Evolutionary conservation across 2,888 invertebrate genomes (phyloP), one percentile per base, ranked within the genome.

Genomic region (Rhogogaster chlorosoma): DNA sequence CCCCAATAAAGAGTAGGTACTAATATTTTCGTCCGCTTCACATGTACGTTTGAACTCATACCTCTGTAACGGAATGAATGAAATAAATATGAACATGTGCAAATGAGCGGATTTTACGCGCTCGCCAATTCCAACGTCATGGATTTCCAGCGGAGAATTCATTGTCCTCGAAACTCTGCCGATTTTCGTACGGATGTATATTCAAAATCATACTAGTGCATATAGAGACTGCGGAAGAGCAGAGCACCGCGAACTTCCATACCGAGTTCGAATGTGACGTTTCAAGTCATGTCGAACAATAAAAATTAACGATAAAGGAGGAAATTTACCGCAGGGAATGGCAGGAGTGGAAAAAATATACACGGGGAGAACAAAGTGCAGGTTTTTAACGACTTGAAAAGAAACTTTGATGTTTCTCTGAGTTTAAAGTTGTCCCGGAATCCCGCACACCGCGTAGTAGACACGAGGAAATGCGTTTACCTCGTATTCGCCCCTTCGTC

Each of bases 381-480:
- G 61, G 5, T 61, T 61, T 45, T 29, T 61, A 61, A 61, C 61
- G 26, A 61, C 12, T 26, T 26, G 4, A 18, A 67, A 32, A 67
- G 67, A 67, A 73, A 73, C 38, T n/a, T 73, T 26, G 22, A 42
- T 73, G 73, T 22, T 42, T 10, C 42, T 26, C 29, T 2, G 22
- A 42, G 42, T 42, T 73, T 73, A 42, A 18, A 42, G 38, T 42
- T 26, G 12, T 42, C 38, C 42, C 10, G 10, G 38, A 42, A 42
- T 73, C n/a, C 71, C 12, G 45, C 12, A 22, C 10, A 10, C 22
- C 38, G 26, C n/a, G 32, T 36, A 70, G 70, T 12, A 57, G 18
- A 61, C 61, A 61, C 26, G 67, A 32, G 22, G 36, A 38, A 45
- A 53, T 77, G 49, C 77, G 32, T 77, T 49, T 67, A 32, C 32